Conservation (phyloP, 2,113 vertebrate genomes). For the Tympanuchus pallidicinctus region DNA sequence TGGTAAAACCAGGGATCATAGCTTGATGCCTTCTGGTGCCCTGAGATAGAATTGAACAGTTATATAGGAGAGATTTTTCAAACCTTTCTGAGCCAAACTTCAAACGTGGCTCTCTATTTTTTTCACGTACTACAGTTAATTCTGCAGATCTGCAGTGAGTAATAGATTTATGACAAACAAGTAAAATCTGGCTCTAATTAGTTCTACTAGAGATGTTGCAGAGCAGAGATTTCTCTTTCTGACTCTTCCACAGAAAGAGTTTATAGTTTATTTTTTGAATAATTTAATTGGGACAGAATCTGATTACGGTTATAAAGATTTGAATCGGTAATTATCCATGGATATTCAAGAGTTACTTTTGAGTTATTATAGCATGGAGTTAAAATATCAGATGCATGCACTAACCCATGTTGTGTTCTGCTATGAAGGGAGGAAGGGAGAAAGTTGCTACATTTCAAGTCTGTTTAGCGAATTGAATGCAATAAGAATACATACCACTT, state of each 20-base stretch:
- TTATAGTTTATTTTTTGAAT: conserved; percentile 11
- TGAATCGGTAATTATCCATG: background rate
- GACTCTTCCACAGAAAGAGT: background rate
- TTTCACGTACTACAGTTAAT: background rate
- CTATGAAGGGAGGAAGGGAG: background rate
- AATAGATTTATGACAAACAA: conserved; percentile 26
- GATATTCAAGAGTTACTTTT: conserved; percentile 4
- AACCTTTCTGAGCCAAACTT: conserved; percentile 17
- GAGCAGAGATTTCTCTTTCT: background rate
- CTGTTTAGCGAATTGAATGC: background rate
- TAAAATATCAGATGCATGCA: background rate
- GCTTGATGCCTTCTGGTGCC: conserved; percentile 33
- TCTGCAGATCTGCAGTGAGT: background rate
- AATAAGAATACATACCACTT: background rate
- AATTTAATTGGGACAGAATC: background rate
- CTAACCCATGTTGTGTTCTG: background rate
- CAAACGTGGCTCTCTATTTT: conserved; percentile 10
- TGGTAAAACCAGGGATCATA: conserved; percentile 31
- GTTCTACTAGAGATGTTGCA: conserved; percentile 30
- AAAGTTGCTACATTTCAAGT: background rate
- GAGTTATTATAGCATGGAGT: background rate
- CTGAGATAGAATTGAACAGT: conserved; percentile 38
- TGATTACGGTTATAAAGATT: background rate
- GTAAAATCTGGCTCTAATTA: conserved; percentile 20
- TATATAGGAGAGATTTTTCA: conserved; percentile 37